Conservation (phyloP, 2,888 invertebrate genomes). For the Coecobrya sp. region DNA sequence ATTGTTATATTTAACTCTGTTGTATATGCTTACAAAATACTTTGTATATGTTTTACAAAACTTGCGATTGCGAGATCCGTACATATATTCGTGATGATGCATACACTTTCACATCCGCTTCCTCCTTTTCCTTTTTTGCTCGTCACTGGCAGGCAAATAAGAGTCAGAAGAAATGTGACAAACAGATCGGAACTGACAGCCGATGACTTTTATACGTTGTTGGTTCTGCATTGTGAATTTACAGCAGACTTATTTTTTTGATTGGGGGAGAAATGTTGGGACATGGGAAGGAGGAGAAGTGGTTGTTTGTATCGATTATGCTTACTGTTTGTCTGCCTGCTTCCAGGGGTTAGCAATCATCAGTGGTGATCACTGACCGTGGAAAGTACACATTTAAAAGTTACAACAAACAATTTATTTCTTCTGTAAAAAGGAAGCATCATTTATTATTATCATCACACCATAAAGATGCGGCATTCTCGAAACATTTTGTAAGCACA, state of each 20-base stretch:
- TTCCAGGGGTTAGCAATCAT: slow-evolving; percentile 50
- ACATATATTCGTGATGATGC: background rate
- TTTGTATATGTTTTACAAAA: background rate
- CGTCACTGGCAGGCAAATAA: background rate
- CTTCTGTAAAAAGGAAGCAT: slow-evolving; percentile 32
- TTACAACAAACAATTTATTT: slow-evolving; percentile 70
- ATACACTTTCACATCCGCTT: slow-evolving; percentile 62
- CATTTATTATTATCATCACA: slow-evolving; percentile 21
- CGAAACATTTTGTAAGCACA: background rate
- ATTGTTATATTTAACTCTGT: too few species aligned
- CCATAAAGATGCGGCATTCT: background rate
- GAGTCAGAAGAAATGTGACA: slow-evolving; percentile 66
- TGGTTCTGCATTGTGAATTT: slow-evolving; percentile 56
- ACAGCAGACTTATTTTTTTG: slow-evolving; percentile 42
- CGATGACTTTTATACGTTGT: slow-evolving; percentile 73
- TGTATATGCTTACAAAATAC: too few species aligned
- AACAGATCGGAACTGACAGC: slow-evolving; percentile 78
- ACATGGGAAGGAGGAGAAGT: slow-evolving; percentile 46
- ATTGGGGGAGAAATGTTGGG: slow-evolving; percentile 49
- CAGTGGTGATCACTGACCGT: slow-evolving; percentile 67
- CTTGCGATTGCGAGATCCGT: background rate
- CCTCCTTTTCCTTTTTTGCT: slow-evolving; percentile 42
- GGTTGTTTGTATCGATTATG: slow-evolving; percentile 45
- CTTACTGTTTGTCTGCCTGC: slow-evolving; percentile 21
- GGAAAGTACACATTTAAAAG: slow-evolving; percentile 67